Conservation (phyloP, 2,888 invertebrate genomes). For the Eutolmus rufibarbis region DNA sequence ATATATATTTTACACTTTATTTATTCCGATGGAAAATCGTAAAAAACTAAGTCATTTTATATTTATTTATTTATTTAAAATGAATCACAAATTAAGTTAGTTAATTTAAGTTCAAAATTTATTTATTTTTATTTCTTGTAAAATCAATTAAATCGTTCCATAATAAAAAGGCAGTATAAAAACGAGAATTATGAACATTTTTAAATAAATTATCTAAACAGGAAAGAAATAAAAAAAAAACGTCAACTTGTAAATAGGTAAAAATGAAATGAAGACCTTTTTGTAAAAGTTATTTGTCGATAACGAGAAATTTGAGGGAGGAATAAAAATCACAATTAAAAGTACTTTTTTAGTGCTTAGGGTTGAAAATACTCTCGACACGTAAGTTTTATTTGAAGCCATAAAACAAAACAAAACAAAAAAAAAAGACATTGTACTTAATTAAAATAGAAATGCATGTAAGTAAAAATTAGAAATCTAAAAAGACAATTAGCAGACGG, state of each 20-base stretch:
- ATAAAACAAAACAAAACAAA: background rate
- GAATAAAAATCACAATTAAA: background rate
- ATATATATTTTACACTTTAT: background rate
- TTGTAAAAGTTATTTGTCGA: background rate
- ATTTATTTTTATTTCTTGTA: too few relatives aligned
- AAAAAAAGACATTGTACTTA: background rate
- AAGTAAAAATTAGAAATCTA: conserved; percentile 20
- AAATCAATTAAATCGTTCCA: too few relatives aligned
- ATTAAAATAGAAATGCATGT: background rate
- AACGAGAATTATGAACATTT: background rate
- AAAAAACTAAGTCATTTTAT: too few relatives aligned
- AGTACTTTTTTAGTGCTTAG: conserved; percentile 6
- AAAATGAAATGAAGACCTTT: background rate
- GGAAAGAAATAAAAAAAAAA: background rate
- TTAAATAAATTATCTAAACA: background rate
- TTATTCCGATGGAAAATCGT: background rate
- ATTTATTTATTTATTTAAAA: background rate
- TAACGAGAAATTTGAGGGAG: background rate
- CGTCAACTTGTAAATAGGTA: background rate
- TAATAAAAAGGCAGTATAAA: background rate
- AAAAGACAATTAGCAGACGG: conserved; percentile 10
- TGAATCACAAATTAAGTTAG: too few relatives aligned
- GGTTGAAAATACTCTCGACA: background rate
- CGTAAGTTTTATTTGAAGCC: background rate
- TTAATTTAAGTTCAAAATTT: background rate